Evolutionary conservation across 1,140 invertebrate genomes (phyloP), one percentile per base, ranked within the genome.

Genomic region (Drosophila ogumai): DNA sequence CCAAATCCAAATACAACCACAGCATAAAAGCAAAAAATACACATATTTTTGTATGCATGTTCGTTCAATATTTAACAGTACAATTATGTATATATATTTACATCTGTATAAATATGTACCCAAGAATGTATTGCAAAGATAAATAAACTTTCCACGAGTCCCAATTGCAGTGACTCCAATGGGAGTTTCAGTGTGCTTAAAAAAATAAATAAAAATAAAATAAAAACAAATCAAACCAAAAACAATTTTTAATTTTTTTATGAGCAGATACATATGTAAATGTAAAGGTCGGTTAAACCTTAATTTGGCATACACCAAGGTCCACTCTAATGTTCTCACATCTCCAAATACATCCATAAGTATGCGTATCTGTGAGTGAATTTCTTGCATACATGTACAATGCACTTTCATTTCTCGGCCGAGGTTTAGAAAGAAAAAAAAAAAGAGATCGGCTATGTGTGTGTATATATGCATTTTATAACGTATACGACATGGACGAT

Each of bases 41-140:
- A 63, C 41, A 64, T 84, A 71, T 75, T 79, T 69, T 65, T 82
- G 73, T 84, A 81, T 81, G 58, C 72, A 80, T 68, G 69, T 76
- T 63, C 46, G 41, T 76, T 76, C 36, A 61, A 76, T 43, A 67
- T 52, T 66, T 76, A 63, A 41, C 52, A 58, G 54, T 79, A 63
- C 63, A 74, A 44, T 10, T 65, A 36, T 54, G 31, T 57, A 44
- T 38, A 56, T 50, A 46, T 56, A 12, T 54, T 36, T 75, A 49
- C 52, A 43, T 56, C 28, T 61, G 28, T 75, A 59, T 63, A 43
- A 67, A 58, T 60, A 38, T 68, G 28, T 68, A 68, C 61, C 65
- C 63, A 25, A 68, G 52, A 67, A 54, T 67, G 64, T 68, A 43
- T 68, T 68, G 46, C 65, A 66, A 52, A 68, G 40, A 67, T 68